A percentile compares a stretch with the other conserved stretches of the same genome.
phyloP scores from a whole-genome alignment of 2,113 vertebrate genomes.

The Strix aluco region DNA sequence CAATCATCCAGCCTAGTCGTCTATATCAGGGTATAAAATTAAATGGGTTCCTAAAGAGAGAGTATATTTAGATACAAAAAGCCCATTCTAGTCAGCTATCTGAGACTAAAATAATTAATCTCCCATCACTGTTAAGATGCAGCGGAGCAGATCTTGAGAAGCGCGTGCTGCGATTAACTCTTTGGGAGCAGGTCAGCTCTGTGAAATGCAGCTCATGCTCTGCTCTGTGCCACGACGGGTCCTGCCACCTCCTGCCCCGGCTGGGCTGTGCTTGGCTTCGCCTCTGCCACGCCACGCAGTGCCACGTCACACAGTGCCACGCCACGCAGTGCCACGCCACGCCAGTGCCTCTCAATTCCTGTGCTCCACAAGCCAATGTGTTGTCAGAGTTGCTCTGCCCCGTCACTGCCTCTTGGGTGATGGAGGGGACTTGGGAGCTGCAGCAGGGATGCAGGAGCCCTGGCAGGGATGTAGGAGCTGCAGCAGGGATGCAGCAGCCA shows the following conservation, averaged over 20 bases:
- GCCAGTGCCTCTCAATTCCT: fast-evolving
- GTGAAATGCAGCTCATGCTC: fast-evolving
- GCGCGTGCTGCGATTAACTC: neutral
- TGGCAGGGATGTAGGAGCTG: neutral
- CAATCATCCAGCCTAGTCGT: slow-evolving; percentile 64
- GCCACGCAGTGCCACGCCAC: fast-evolving
- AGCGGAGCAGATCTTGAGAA: neutral
- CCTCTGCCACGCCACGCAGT: neutral
- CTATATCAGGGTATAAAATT: slow-evolving; percentile 61
- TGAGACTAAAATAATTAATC: slow-evolving; percentile 56
- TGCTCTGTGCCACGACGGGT: fast-evolving
- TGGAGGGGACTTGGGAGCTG: neutral
- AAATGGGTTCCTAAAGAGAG: slow-evolving; percentile 58
- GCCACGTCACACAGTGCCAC: no score
- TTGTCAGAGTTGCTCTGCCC: neutral
- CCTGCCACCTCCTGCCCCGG: neutral
- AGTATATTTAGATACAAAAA: slow-evolving; percentile 56
- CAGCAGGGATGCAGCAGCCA: neutral
- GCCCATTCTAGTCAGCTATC: slow-evolving; percentile 37
- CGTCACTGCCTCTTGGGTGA: neutral
- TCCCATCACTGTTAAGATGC: slow-evolving; percentile 47
- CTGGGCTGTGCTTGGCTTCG: neutral
- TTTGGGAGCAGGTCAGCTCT: neutral
- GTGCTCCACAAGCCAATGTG: fast-evolving
- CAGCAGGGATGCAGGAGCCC: neutral